These are phyloP conservation scores for Pristionchus fissidentatus DNA, from an alignment of 2,888 invertebrate species.

Conservation along the genomic window DNA sequence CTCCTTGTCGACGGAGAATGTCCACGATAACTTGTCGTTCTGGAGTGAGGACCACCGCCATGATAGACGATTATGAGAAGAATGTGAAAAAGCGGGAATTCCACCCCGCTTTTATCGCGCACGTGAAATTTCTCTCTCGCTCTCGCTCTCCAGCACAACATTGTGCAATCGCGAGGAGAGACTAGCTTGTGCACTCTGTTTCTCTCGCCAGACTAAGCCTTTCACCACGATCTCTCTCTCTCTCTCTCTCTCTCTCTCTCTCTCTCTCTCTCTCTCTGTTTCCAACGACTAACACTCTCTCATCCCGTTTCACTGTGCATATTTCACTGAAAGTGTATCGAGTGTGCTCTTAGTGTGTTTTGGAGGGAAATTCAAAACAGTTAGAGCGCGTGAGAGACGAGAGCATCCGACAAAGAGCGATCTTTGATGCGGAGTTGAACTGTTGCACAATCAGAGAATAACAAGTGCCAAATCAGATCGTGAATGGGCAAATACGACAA, in stretches of 20 bases:
- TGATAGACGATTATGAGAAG: background rate
- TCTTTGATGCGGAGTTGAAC: too few relatives aligned
- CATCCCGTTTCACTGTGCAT: background rate
- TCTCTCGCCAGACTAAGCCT: too few relatives aligned
- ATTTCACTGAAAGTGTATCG: background rate
- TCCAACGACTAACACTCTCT: background rate
- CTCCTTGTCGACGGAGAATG: slow-evolving; percentile 1
- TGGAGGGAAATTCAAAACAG: background rate
- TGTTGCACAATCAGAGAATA: too few relatives aligned
- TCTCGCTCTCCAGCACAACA: too few relatives aligned
- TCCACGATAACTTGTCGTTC: background rate
- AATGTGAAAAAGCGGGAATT: background rate
- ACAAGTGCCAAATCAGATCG: too few relatives aligned
- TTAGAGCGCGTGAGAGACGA: background rate
- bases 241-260: background rate
- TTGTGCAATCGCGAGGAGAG: slow-evolving; percentile 31
- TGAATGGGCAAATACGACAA: too few relatives aligned
- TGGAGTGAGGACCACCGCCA: slow-evolving; percentile 9
- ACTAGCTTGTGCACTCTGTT: background rate
- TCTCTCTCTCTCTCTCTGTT: background rate
- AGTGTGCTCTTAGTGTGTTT: background rate
- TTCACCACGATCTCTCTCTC: background rate
- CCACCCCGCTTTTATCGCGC: background rate
- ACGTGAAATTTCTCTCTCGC: too few relatives aligned
- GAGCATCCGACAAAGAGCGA: background rate